Percentiles rank a stretch among this genome's conserved stretches.
These are phyloP conservation scores for Drosophila nigromelanica DNA, from an alignment of 1,140 invertebrate genomes.

Conservation along the genomic window DNA sequence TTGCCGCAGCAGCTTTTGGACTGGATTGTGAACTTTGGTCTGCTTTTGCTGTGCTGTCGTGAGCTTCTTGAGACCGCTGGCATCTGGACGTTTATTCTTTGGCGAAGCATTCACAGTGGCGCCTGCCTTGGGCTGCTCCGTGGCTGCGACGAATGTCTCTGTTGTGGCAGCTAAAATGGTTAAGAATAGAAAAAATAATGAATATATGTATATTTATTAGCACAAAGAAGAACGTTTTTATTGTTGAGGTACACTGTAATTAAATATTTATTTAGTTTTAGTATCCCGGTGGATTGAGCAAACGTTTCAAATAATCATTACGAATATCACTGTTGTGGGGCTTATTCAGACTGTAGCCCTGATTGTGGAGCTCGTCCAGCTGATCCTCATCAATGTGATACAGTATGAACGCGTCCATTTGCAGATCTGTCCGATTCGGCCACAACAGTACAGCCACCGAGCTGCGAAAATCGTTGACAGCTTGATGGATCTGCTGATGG, in stretches of 20 bases:
- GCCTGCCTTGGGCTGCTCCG: constrained; percentile 2
- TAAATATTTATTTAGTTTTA: constrained; percentile 3
- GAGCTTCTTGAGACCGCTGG: constrained; percentile 14
- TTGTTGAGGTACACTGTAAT: neutral
- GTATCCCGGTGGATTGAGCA: constrained; percentile 62
- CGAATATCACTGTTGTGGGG: constrained; percentile 19
- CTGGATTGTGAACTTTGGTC: constrained; percentile 21
- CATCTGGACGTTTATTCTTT: constrained; percentile 11
- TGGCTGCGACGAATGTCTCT: neutral
- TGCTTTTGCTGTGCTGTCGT: neutral
- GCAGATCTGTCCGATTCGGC: constrained; percentile 52
- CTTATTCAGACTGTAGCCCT: constrained; percentile 47
- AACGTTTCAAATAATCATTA: constrained; percentile 36
- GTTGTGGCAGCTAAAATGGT: constrained; percentile 1
- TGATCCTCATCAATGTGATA: constrained; percentile 55
- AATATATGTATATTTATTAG: neutral
- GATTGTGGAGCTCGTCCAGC: constrained; percentile 9
- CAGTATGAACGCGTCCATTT: constrained; percentile 48
- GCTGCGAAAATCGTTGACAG: constrained; percentile 56
- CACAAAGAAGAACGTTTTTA: constrained; percentile 12
- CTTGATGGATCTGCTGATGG: constrained; percentile 50
- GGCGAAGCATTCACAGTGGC: neutral
- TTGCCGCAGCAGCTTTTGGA: constrained; percentile 22
- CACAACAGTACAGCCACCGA: constrained; percentile 49
- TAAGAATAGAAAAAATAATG: neutral